Base-by-base conservation (phyloP, 2,888 invertebrate species). In the Agrilus cyanescens region DNA sequence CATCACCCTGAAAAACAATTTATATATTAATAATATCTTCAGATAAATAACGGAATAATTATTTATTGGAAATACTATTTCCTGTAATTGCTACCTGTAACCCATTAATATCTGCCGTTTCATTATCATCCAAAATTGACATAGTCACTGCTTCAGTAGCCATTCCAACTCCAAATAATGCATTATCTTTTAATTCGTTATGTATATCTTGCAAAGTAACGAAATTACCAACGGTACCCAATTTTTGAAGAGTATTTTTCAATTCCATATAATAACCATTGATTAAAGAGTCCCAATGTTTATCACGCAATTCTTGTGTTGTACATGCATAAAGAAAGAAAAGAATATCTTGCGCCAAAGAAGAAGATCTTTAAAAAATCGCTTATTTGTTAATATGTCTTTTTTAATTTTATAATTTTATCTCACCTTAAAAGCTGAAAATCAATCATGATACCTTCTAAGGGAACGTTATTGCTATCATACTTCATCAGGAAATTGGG, bases 401-500 rank as follows among this genome's bases (percentile, higher is more conserved):
- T n/a, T 40, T 33, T 33, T 33, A 33, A 2, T 44, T 31, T 29
- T 39, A 38, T 30, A 44, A 41, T 37, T 34, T 29, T 14, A 1
- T n/a, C 37, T 47, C 52, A 63, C 56, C 75, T 70, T 0, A 78
- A 62, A 35, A 84, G 56, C 59, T 85, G 85, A 52, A 81, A 85
- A 55, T 85, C 85, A 30, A 85, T 77, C 45, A 84, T 68, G 51
- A 76, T 72, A 0, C 72, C 70, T 44, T 70, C 68, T 4, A 62
- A 65, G 50, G 70, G 67, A 37, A 40, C 41, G 12, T 48, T 50
- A 41, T 62, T 52, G 6, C 49, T 38, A 4, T 44, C 38, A 41
- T 68, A 67, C 34, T 72, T 71, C 7, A 74, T 73, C 1, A 85
- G 58, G 51, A 84, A 84, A 57, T 85, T 85, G n/a, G 80, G 81